Conservation (phyloP, 2,888 invertebrate genomes). For the Minunthozetes semirufus region DNA sequence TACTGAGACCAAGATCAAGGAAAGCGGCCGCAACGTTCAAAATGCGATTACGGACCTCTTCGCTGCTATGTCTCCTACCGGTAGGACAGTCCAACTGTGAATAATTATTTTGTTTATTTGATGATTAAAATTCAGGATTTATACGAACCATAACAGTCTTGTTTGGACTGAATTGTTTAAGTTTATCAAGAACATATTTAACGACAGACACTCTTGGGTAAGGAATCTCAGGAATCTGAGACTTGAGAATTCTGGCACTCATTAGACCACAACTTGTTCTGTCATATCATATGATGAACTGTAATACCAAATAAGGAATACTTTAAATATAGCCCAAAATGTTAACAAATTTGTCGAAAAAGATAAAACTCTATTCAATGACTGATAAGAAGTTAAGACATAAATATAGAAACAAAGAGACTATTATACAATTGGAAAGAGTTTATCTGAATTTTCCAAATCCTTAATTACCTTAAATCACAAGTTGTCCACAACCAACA, state of each 20-base stretch:
- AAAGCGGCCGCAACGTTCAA: background rate
- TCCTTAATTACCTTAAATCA: no score
- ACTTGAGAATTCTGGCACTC: background rate
- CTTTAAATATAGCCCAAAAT: no score
- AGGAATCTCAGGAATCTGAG: background rate
- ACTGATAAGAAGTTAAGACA: no score
- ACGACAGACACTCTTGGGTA: background rate
- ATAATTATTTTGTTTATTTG: background rate
- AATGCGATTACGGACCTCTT: background rate
- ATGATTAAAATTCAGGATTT: background rate
- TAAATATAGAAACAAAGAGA: no score
- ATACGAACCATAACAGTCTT: slow-evolving; percentile 6
- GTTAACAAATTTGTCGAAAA: no score
- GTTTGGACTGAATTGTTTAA: background rate
- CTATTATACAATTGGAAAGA: no score
- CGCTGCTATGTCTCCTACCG: background rate
- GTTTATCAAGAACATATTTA: background rate
- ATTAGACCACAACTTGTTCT: background rate
- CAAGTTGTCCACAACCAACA: no score
- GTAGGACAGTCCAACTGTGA: background rate
- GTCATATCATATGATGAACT: no score
- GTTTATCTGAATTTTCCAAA: no score
- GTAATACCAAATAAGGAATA: no score
- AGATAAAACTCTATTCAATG: no score
- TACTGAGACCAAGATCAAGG: slow-evolving; percentile 51